Conservation (phyloP, 2,888 invertebrate species). For the Drosophila suboccidentalis region DNA sequence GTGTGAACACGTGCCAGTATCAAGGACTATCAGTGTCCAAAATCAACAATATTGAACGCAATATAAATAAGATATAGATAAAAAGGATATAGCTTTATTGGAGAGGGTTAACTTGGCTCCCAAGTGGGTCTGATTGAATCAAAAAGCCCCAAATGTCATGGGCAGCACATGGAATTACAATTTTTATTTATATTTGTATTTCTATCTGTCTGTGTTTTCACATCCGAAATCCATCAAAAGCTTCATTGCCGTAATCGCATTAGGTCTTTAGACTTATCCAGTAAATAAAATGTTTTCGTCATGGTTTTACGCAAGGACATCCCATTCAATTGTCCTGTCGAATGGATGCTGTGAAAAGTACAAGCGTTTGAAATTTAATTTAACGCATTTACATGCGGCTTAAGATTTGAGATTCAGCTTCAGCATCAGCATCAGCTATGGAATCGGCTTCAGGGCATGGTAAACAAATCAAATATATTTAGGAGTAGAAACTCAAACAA, state of each 20-base stretch:
- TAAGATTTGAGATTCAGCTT: slow-evolving; percentile 71
- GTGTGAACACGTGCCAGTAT: slow-evolving; percentile 81
- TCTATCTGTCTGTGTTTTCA: neutral
- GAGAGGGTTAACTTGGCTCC: neutral
- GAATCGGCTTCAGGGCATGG: slow-evolving; percentile 73
- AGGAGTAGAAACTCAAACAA: slow-evolving; percentile 71
- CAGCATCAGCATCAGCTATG: slow-evolving; percentile 65
- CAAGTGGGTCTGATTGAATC: slow-evolving; percentile 6
- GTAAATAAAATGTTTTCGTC: slow-evolving; percentile 44
- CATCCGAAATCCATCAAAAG: slow-evolving; percentile 38
- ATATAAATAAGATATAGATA: slow-evolving; percentile 13
- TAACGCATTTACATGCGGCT: slow-evolving; percentile 83
- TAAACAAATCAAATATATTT: slow-evolving; percentile 82
- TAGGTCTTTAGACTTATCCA: slow-evolving; percentile 54
- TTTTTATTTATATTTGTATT: neutral
- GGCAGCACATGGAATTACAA: slow-evolving; percentile 12
- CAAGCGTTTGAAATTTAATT: slow-evolving; percentile 82
- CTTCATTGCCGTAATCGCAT: slow-evolving; percentile 69
- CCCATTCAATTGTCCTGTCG: slow-evolving; percentile 43
- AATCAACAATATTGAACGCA: slow-evolving; percentile 71
- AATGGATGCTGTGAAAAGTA: slow-evolving; percentile 60
- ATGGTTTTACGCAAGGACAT: slow-evolving; percentile 9
- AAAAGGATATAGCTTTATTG: neutral
- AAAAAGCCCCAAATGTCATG: slow-evolving; percentile 1
- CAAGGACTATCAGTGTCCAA: slow-evolving; percentile 69